These are phyloP conservation scores for Meloidogyne exigua DNA, from an alignment of 1,140 invertebrate species.

Conservation along the genomic window DNA sequence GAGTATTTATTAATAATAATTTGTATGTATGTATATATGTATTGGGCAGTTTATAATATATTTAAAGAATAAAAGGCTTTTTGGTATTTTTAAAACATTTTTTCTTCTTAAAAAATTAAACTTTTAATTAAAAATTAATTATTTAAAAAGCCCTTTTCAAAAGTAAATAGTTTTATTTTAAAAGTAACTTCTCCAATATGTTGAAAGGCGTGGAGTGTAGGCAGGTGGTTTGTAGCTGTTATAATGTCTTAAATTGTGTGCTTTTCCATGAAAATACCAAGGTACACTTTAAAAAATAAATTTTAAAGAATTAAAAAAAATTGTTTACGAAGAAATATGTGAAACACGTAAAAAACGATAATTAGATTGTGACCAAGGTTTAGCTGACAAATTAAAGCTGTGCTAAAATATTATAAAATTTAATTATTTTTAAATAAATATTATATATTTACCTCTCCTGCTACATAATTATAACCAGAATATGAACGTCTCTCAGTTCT, in stretches of 20 bases:
- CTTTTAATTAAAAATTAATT: background rate
- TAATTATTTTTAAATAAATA: background rate
- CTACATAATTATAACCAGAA: constrained; percentile 53
- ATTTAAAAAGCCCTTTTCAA: background rate
- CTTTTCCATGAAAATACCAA: constrained; percentile 47
- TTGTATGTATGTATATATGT: too few relatives aligned
- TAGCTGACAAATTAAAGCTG: constrained; percentile 44
- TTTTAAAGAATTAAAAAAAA: background rate
- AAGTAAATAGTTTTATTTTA: constrained; percentile 2
- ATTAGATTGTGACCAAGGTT: constrained; percentile 53
- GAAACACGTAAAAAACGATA: constrained; percentile 45
- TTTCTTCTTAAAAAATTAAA: too few relatives aligned
- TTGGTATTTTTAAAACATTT: background rate
- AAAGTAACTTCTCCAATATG: constrained; percentile 50
- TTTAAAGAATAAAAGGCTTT: too few relatives aligned
- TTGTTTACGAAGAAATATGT: constrained; percentile 43
- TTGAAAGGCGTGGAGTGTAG: constrained; percentile 36
- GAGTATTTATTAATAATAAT: too few relatives aligned
- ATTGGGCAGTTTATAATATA: too few relatives aligned
- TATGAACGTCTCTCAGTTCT: constrained; percentile 43
- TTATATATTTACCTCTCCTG: constrained; percentile 29
- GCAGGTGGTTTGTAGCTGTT: constrained; percentile 52
- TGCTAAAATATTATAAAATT: too few relatives aligned
- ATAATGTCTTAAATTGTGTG: constrained; percentile 44
- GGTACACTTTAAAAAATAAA: constrained; percentile 38